Percentiles rank a stretch among this genome's conserved stretches.
Evolutionary conservation across 2,797 vertebrate species (phyloP).

Genomic region (Coluber constrictor): DNA sequence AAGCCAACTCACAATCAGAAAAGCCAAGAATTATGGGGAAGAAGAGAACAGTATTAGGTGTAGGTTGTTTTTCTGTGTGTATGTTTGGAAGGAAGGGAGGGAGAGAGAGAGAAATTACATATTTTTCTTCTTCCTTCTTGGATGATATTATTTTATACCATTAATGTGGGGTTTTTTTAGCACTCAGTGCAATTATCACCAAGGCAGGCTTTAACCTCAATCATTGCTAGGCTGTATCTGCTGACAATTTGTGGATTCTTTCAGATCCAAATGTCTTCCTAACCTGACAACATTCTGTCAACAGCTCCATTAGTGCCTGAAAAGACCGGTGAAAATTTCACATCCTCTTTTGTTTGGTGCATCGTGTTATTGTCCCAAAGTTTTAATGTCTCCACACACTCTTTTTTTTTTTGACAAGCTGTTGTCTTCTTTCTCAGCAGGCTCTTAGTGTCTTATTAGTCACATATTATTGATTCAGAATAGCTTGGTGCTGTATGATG

Average conservation of each 20-base stretch:
- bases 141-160: slow-evolving; percentile 44
- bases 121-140: slow-evolving; percentile 17
- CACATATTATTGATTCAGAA: slow-evolving; percentile 4
- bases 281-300: slow-evolving; percentile 25
- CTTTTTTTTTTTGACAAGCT: slow-evolving; percentile 30
- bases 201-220: background rate
- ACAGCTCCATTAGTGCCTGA: background rate
- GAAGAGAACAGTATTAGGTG: background rate
- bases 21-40: slow-evolving; percentile 17
- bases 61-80: background rate
- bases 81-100: background rate
- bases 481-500: background rate
- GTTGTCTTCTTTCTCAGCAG: slow-evolving; percentile 17
- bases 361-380: slow-evolving; percentile 25
- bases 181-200: slow-evolving; percentile 26
- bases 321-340: slow-evolving; percentile 11
- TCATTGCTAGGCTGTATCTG: slow-evolving; percentile 17
- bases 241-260: background rate
- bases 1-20: slow-evolving; percentile 19
- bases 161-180: slow-evolving; percentile 4
- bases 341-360: slow-evolving; percentile 28
- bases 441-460: accelerated
- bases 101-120: background rate
- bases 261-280: slow-evolving; percentile 26
- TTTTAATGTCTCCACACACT: slow-evolving; percentile 6